Evolutionary conservation across 1,140 invertebrate genomes (phyloP).

Genomic region (Panulirus ornatus): DNA sequence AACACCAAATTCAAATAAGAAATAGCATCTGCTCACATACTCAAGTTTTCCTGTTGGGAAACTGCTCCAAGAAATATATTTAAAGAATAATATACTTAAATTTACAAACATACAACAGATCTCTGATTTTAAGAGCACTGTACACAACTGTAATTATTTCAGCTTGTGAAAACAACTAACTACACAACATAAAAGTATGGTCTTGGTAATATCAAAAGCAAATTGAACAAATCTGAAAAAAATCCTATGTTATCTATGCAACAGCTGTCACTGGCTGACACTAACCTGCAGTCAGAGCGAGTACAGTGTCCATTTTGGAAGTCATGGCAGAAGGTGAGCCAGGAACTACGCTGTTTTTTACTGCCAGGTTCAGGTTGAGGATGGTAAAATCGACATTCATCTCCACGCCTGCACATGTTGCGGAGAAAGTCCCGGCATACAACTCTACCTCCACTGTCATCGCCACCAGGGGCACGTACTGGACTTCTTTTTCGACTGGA

Average conservation of each 20-base stretch:
- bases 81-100: no score
- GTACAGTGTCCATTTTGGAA: conserved; percentile 87
- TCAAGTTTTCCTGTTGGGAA: no score
- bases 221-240: background rate
- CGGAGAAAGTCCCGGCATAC: conserved; percentile 82
- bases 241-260: background rate
- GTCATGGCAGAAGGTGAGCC: conserved; percentile 88
- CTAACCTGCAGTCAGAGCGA: conserved; percentile 84
- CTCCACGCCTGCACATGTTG: conserved; percentile 87
- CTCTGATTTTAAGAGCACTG: no score
- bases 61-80: no score
- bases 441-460: conserved; percentile 1
- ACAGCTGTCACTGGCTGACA: conserved; percentile 76
- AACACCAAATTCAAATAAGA: no score
- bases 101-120: no score
- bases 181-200: background rate
- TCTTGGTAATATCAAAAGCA: background rate
- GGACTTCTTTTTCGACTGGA: conserved; percentile 2
- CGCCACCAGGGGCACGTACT: background rate
- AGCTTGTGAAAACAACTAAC: no score
- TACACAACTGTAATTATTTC: no score
- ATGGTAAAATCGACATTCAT: conserved; percentile 87
- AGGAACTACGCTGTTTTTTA: conserved; percentile 69
- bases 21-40: no score
- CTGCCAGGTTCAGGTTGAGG: conserved; percentile 77